phyloP scores from a whole-genome alignment of 2,113 vertebrate species.

The Lepidothrix coronata region DNA sequence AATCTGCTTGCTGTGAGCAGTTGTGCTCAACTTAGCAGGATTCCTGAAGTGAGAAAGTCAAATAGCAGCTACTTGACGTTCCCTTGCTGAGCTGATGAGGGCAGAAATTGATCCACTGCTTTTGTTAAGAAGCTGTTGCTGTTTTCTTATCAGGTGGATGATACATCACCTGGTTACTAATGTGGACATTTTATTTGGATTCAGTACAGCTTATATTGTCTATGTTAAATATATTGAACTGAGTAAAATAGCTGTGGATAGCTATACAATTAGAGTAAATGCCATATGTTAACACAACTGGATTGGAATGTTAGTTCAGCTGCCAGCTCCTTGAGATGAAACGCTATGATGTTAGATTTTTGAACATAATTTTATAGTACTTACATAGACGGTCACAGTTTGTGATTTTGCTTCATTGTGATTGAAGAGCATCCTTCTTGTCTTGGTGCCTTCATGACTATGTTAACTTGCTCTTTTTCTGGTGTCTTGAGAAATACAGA shows the following conservation, averaged over 20 bases:
- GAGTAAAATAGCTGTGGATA: not conserved
- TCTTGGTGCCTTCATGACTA: not conserved
- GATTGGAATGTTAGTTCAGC: not conserved
- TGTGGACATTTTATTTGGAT: not conserved
- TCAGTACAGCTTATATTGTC: not conserved
- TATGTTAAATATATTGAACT: not conserved
- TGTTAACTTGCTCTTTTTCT: not conserved
- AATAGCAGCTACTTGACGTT: constrained; percentile 6
- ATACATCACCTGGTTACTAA: not conserved
- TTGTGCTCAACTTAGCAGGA: constrained; percentile 19
- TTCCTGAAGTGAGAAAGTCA: constrained; percentile 18
- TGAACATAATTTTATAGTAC: not conserved
- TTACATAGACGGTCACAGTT: not conserved
- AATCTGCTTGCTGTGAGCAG: constrained; percentile 20
- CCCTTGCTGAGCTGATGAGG: constrained; percentile 42
- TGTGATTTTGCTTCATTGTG: not conserved
- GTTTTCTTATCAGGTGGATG: not conserved
- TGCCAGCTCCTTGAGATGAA: not conserved
- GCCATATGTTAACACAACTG: not conserved
- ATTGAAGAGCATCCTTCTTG: not conserved
- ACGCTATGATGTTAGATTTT: not conserved
- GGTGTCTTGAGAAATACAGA: not conserved
- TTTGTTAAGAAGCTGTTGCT: constrained; percentile 35
- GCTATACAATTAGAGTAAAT: not conserved
- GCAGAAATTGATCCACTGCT: constrained; percentile 25